Conservation (phyloP, 1,140 invertebrate species). For the Tyrophagus putrescentiae region DNA sequence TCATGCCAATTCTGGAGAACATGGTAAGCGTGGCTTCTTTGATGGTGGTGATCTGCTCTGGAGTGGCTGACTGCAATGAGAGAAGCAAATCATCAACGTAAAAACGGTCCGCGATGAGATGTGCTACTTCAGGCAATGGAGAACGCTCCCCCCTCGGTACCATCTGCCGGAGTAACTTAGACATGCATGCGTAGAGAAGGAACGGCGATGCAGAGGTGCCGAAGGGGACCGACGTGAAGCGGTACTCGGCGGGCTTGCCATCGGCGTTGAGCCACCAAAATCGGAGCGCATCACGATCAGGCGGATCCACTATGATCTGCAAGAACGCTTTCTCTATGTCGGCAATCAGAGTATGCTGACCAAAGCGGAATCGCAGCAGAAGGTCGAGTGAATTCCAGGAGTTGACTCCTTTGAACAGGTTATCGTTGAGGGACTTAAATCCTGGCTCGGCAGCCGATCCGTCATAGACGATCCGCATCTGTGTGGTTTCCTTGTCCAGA, state of each 20-base stretch:
- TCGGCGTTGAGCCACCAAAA: not conserved
- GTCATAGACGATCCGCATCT: slow-evolving; percentile 22
- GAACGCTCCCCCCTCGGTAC: too few species aligned
- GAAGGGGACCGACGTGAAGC: not conserved
- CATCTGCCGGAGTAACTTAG: slow-evolving; percentile 16
- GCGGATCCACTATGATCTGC: slow-evolving; percentile 13
- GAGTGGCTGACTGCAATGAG: not conserved
- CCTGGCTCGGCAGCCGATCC: not conserved
- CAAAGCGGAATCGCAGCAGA: slow-evolving; percentile 22
- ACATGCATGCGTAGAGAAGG: not conserved
- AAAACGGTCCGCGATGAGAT: not conserved
- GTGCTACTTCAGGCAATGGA: not conserved
- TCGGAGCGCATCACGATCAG: slow-evolving; percentile 9
- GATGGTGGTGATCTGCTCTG: not conserved
- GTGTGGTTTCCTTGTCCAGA: slow-evolving; percentile 15
- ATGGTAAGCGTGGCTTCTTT: not conserved
- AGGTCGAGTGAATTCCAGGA: slow-evolving; percentile 17
- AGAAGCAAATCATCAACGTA: not conserved
- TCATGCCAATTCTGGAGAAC: not conserved
- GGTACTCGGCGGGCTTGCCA: not conserved
- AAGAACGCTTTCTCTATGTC: slow-evolving; percentile 25
- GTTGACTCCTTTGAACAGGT: slow-evolving; percentile 13
- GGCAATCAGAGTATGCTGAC: slow-evolving; percentile 14
- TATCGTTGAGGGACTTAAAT: slow-evolving; percentile 20
- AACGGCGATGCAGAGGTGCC: slow-evolving; percentile 7